A percentile compares a stretch with the other conserved stretches of the same genome.
Evolutionary conservation across 2,888 invertebrate species (phyloP).

Genomic region (Dryomyza anilis): DNA sequence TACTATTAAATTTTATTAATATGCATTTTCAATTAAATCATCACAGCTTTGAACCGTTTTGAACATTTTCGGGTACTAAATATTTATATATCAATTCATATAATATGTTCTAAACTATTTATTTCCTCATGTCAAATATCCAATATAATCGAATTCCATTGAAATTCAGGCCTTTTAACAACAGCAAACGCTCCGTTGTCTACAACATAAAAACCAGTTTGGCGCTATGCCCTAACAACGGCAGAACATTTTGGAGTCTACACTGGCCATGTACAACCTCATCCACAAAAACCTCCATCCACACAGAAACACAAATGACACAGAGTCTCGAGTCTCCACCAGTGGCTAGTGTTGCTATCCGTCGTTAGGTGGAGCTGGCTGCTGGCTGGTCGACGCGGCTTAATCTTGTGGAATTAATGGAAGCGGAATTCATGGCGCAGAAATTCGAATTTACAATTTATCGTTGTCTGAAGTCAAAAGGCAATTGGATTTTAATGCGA

Average conservation of each 20-base stretch:
- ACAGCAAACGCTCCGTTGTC: too few species aligned
- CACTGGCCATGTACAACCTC: not conserved
- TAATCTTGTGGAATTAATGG: constrained; percentile 63
- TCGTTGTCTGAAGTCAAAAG: constrained; percentile 40
- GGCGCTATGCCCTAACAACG: too few species aligned
- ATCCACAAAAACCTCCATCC: not conserved
- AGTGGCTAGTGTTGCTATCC: constrained; percentile 47
- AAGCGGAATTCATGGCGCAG: constrained; percentile 61
- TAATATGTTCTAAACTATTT: too few species aligned
- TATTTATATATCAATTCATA: too few species aligned
- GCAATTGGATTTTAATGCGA: constrained; percentile 54
- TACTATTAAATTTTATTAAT: too few species aligned
- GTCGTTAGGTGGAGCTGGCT: constrained; percentile 56
- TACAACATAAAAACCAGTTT: too few species aligned
- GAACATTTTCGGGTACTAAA: too few species aligned
- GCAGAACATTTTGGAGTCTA: not conserved
- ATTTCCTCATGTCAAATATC: too few species aligned
- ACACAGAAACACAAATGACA: constrained; percentile 18
- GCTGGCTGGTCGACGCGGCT: constrained; percentile 44
- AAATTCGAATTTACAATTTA: constrained; percentile 53
- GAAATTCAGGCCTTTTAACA: too few species aligned
- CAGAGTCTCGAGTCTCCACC: constrained; percentile 18
- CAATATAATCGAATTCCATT: too few species aligned
- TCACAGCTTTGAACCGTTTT: too few species aligned
- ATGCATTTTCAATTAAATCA: too few species aligned